These are phyloP conservation scores for Eumerus sabulonum DNA, from an alignment of 2,888 invertebrate genomes.

Conservation along the genomic window DNA sequence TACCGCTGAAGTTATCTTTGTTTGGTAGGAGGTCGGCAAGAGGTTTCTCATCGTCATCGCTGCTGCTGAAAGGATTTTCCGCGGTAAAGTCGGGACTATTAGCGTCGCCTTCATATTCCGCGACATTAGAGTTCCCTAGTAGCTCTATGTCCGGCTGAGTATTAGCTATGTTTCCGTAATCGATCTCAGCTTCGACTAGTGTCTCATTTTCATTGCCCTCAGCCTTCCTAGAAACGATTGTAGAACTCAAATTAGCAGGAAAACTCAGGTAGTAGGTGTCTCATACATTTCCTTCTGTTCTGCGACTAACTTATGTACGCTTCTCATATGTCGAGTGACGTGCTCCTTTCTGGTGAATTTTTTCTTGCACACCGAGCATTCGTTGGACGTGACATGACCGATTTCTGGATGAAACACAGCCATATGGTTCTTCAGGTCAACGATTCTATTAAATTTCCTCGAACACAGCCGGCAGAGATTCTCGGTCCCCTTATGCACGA, in stretches of 20 bases:
- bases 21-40: slow-evolving; percentile 32
- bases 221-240: background rate
- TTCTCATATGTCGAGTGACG: slow-evolving; percentile 79
- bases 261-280: background rate
- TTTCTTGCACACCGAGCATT: slow-evolving; percentile 79
- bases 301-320: slow-evolving; percentile 74
- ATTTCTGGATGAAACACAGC: slow-evolving; percentile 71
- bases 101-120: slow-evolving; percentile 1
- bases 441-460: slow-evolving; percentile 78
- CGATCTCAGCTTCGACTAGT: slow-evolving; percentile 70
- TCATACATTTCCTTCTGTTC: slow-evolving; percentile 2
- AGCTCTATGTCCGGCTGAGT: slow-evolving; percentile 30
- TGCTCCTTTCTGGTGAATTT: slow-evolving; percentile 79
- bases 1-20: too few species aligned
- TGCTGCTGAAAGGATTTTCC: slow-evolving; percentile 75
- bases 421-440: slow-evolving; percentile 79
- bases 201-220: slow-evolving; percentile 39
- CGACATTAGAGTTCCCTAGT: slow-evolving; percentile 6
- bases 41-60: slow-evolving; percentile 72
- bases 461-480: slow-evolving; percentile 78
- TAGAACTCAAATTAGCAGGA: background rate
- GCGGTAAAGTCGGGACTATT: slow-evolving; percentile 54
- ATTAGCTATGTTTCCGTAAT: slow-evolving; percentile 37
- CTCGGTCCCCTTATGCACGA: slow-evolving; percentile 69
- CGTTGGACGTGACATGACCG: slow-evolving; percentile 42